phyloP scores from a whole-genome alignment of 2,797 vertebrate genomes.

The Lepidocolaptes lacrymiger region DNA sequence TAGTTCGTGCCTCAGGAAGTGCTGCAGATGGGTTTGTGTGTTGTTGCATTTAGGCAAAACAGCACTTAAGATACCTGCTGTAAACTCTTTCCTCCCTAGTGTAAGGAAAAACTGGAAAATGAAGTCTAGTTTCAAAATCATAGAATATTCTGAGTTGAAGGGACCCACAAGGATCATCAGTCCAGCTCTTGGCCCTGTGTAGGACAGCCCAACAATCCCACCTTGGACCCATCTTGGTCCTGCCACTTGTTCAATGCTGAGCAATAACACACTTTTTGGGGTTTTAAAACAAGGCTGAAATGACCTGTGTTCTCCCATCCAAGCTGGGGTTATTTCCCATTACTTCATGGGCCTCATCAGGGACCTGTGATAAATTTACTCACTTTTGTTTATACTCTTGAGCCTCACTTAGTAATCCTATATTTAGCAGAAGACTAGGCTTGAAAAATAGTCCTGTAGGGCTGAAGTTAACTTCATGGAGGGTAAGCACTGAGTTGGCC shows the following conservation, averaged over 20 bases:
- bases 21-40: neutral
- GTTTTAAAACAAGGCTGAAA: neutral
- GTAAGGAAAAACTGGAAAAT: neutral
- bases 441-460: neutral
- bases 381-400: neutral
- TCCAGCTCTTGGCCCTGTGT: neutral
- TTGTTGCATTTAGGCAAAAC: neutral
- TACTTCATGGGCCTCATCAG: neutral
- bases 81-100: neutral
- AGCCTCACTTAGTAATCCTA: neutral
- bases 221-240: neutral
- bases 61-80: neutral
- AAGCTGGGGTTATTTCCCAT: neutral
- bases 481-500: neutral
- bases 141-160: neutral
- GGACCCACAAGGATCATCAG: neutral
- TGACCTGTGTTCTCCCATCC: neutral
- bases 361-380: neutral
- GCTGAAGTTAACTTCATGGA: neutral
- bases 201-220: neutral
- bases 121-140: neutral
- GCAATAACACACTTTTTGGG: neutral
- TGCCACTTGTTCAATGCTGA: neutral
- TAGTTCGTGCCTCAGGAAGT: neutral
- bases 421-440: neutral